A percentile compares a stretch with the other conserved stretches of the same genome.
These are phyloP conservation scores for Thaumetopoea pityocampa DNA, from an alignment of 1,140 invertebrate species.

Conservation along the genomic window DNA sequence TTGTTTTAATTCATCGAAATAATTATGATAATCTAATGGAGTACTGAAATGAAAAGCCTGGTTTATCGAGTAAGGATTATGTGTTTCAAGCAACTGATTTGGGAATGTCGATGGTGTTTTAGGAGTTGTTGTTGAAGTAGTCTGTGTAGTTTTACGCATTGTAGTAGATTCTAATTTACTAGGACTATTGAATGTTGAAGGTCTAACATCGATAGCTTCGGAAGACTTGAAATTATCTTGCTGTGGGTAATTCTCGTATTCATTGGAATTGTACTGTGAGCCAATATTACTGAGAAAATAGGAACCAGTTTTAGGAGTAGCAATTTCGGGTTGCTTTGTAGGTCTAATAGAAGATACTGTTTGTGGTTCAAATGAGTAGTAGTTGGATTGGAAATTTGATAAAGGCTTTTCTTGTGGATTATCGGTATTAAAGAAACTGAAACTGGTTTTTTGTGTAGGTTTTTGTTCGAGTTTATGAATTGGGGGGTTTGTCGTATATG, in stretches of 20 bases:
- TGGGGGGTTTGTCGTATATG: conserved; percentile 32
- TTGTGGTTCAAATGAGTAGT: conserved; percentile 63
- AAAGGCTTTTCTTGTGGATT: conserved; percentile 43
- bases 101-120: conserved; percentile 46
- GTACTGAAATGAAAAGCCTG: conserved; percentile 69
- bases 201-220: conserved; percentile 20
- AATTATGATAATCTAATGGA: conserved; percentile 62
- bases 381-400: conserved; percentile 43
- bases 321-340: conserved; percentile 30
- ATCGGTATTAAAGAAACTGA: conserved; percentile 55
- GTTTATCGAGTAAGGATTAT: conserved; percentile 71
- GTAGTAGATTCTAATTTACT: conserved; percentile 20
- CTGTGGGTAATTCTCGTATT: conserved; percentile 38
- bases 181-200: conserved; percentile 24
- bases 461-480: conserved; percentile 29
- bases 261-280: conserved; percentile 40
- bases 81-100: conserved; percentile 58
- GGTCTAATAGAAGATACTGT: conserved; percentile 49
- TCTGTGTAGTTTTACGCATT: conserved; percentile 29
- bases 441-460: conserved; percentile 48
- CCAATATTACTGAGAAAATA: conserved; percentile 48
- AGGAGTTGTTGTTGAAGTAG: conserved; percentile 38
- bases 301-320: conserved; percentile 35
- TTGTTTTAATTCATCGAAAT: conserved; percentile 59
- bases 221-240: conserved; percentile 27